Base-by-base conservation (phyloP, 1,140 invertebrate genomes). In the Danaus plexippus region DNA sequence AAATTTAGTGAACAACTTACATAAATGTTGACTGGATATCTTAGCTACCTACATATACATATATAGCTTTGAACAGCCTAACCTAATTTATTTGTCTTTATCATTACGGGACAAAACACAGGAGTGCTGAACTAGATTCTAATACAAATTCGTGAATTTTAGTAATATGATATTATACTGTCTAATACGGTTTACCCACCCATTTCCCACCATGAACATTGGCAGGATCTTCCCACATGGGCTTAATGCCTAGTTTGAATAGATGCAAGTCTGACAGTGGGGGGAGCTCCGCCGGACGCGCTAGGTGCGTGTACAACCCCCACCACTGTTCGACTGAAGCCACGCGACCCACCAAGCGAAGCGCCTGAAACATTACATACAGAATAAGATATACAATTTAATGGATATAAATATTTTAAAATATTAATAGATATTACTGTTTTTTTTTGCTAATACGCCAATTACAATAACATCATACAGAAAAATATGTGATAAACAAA, bases 181-280 rank as follows among this genome's bases (percentile, higher is more conserved):
- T 32, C 2, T 32, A 32, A 6, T 32, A 32, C 2, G 22, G 52
- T 43, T 15, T 10, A 55, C 71, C 84, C 67, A 98, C 96, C 97
- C 97, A 99, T 89, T 98, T 98, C 11, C 98, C 98, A 46, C 98
- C 97, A 87, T 94, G 93, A 75, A 94, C 93, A 89, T 99, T 99
- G 22, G 96, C 95, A 61, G 93, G 91, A 88, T 99, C 97, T 88
- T 99, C 97, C 97, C 97, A 99, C 95, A 99, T 98, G 32, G 98
- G 98, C 88, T 97, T 96, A 63, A 99, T 98, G 61, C 98, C 98
- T 73, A 97, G 93, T 90, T 99, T 99, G 81, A 99, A 99, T 22
- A 99, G 90, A 88, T 98, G 97, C 82, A 98, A 94, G 88, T 99
- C 97, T 75, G 95, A 94, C 73, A 97, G 94, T 22, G 94, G 93